Evolutionary conservation across 2,113 vertebrate species (phyloP).

Genomic region (Alexandromys fortis): DNA sequence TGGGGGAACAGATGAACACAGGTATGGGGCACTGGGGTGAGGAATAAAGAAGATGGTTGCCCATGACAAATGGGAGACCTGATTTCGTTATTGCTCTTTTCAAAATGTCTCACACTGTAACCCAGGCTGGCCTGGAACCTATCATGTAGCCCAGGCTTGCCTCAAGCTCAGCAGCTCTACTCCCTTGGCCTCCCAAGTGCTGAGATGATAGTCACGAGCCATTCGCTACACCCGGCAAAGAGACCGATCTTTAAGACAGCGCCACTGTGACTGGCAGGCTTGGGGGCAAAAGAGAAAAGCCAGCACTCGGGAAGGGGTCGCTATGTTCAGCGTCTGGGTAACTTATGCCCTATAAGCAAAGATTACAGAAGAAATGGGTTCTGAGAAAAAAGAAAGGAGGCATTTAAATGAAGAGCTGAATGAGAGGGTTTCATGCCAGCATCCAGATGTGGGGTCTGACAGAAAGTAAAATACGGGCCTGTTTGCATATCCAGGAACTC

Average conservation of each 20-base stretch:
- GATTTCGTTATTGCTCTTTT: neutral
- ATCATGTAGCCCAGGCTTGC: neutral
- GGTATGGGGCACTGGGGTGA: too few species aligned
- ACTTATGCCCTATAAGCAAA: neutral
- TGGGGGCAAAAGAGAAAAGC: neutral
- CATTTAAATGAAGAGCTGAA: neutral
- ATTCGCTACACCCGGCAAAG: accelerated
- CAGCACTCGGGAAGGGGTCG: neutral
- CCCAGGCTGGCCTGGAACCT: neutral
- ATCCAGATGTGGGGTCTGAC: neutral
- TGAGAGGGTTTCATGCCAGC: neutral
- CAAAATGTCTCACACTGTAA: neutral
- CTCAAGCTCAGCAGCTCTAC: neutral
- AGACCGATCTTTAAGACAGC: neutral
- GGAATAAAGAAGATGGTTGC: neutral
- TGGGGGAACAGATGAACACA: too few species aligned
- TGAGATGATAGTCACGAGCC: neutral
- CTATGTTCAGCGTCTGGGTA: neutral
- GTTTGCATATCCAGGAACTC: neutral
- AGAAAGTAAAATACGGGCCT: neutral
- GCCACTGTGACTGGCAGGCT: neutral
- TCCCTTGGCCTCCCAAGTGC: neutral
- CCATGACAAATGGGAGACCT: neutral
- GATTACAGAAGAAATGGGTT: neutral
- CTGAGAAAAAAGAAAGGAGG: neutral